Evolutionary conservation across 2,113 vertebrate species (phyloP).

Genomic region (Lepus europaeus): DNA sequence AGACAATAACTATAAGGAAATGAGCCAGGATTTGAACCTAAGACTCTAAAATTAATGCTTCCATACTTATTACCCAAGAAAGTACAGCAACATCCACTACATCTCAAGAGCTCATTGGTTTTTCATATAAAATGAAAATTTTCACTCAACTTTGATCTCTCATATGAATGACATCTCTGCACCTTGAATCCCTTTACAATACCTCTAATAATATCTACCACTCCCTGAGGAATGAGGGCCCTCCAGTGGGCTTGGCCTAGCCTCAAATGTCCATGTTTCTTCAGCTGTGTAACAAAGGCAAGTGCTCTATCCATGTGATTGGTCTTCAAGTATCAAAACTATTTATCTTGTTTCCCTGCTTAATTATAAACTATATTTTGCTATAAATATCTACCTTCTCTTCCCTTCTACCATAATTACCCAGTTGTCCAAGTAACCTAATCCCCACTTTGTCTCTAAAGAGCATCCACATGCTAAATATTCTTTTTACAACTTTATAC

Average conservation of each 20-base stretch:
- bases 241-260: not conserved
- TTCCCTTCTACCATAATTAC: not conserved
- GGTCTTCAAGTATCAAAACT: not conserved
- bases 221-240: not conserved
- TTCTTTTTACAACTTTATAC: not conserved
- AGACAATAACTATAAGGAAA: not conserved
- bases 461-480: slow-evolving; percentile 19
- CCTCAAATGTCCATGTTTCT: not conserved
- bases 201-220: not conserved
- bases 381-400: not conserved
- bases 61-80: not conserved
- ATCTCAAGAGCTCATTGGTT: not conserved
- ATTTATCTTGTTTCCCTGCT: slow-evolving; percentile 34
- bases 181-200: not conserved
- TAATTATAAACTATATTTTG: slow-evolving; percentile 34
- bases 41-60: not conserved
- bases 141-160: not conserved
- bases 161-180: not conserved
- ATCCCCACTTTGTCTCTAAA: not conserved
- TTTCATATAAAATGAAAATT: slow-evolving; percentile 23
- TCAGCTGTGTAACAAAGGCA: not conserved
- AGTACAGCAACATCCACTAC: not conserved
- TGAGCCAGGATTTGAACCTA: not conserved
- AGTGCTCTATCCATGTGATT: not conserved
- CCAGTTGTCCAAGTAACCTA: not conserved